A percentile compares a stretch with the other conserved stretches of the same genome.
These are phyloP conservation scores for Diabrotica virgifera DNA, from an alignment of 1,140 invertebrate species.

Conservation along the genomic window DNA sequence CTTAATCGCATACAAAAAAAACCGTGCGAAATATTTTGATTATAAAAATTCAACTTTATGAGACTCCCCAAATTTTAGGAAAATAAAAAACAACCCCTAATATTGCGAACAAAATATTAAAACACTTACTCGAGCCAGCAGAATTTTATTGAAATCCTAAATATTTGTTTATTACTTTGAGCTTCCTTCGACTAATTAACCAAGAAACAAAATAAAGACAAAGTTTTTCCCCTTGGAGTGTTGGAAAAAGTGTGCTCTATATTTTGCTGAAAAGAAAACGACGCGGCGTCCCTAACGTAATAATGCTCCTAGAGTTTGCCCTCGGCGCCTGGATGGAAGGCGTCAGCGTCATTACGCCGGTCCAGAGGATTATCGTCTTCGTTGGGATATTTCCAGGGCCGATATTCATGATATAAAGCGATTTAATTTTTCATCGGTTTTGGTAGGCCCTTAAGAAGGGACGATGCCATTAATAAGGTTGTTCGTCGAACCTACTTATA, in stretches of 20 bases:
- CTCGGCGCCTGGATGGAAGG: conserved; percentile 1
- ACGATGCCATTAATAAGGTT: no score
- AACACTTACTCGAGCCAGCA: no score
- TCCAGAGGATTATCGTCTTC: conserved; percentile 1
- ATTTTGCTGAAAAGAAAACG: background rate
- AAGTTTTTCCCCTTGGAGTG: background rate
- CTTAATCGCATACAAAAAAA: no score
- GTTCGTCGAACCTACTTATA: no score
- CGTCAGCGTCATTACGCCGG: conserved; percentile 1
- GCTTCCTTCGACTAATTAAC: background rate
- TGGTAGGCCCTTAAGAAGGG: background rate
- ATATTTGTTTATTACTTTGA: no score
- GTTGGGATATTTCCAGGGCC: conserved; percentile 1
- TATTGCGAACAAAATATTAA: no score
- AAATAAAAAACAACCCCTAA: no score
- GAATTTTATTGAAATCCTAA: no score
- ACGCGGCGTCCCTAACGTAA: background rate
- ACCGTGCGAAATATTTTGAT: no score
- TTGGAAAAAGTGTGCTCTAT: background rate
- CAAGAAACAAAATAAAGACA: background rate
- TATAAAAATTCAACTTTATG: no score
- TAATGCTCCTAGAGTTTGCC: background rate
- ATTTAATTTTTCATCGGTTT: background rate
- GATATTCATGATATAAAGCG: conserved; percentile 2
- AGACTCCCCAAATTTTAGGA: no score